Evolutionary conservation across 1,140 invertebrate genomes (phyloP), one percentile per base, ranked within the genome.

Genomic region (Lepidurus apus): DNA sequence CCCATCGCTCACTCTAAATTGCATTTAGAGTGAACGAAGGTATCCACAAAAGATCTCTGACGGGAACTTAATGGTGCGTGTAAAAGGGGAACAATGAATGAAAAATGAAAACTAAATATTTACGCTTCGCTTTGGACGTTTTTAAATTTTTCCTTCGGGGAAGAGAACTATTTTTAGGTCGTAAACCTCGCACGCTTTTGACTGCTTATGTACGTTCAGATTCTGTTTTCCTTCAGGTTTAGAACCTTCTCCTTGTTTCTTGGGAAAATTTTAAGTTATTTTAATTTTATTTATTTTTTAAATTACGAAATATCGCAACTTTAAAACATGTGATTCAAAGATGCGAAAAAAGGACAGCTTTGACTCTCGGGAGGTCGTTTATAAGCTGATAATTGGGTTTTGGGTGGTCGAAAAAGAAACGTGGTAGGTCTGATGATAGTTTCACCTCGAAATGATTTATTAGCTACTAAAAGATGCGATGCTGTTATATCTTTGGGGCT

Each of bases 341-440:
- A 73, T n/a, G 53, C 53, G 53, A 73, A n/a, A 73, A 65, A 13
- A 13, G n/a, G 53, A 65, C 13, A 17, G 53, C n/a, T 13, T 65
- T 65, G 53, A 65, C 53, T n/a, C 21, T 65, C 21, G 17, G 17
- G 13, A 21, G 53, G 53, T 65, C 53, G 13, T 17, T 7, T 13
- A 13, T 11, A 17, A 65, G 53, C 21, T 17, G 53, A 65, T 65
- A 65, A 65, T 65, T 13, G 21, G 21, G 8, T 65, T 65, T 65
- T 65, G 53, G 53, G 53, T 65, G 53, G 53, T 21, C 53, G 9
- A 21, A 17, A 7, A 65, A 13, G 53, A 34, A 34, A 34, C 34
- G 53, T 65, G 53, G 53, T 65, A 65, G 53, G 53, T 65, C 53
- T 65, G 8, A 65, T 65, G 53, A 65, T 65, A 65, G 53, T 65